Evolutionary conservation across 2,113 vertebrate genomes (phyloP), one percentile per base, ranked within the genome.

Genomic region (Gavia stellata): DNA sequence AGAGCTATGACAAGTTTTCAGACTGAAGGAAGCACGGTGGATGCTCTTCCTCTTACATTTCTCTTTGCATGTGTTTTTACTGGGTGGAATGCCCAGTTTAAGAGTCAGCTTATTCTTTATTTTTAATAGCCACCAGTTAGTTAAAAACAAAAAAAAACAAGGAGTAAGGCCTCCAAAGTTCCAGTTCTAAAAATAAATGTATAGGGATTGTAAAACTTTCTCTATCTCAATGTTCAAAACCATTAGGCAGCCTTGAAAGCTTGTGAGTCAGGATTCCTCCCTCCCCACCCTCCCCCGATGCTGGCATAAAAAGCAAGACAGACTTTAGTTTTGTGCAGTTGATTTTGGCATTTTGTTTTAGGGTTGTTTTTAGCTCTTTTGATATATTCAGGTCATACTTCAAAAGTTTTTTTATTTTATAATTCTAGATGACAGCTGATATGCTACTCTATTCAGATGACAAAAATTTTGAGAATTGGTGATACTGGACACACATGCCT

Each of bases 351-450:
- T 94, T 75, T 92, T 88, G 47, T 79, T 92, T 90, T 79, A 89
- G n/a, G 58, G 66, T 70, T 92, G 56, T 67, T 92, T 93, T 97
- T 88, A 96, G 90, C 49, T 90, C n/a, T 59, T 90, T 86, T 78
- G 50, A 61, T 94, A 23, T 80, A 85, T 74, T 81, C 40, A 65
- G 83, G 52, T 92, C 86, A 75, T 49, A 31, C 77, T 81, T 94
- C 53, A 73, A 84, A 74, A 74, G 42, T 67, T 67, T 58, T 55
- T 85, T 49, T 38, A 23, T 82, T 92, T 90, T 91, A 1, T 52
- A 63, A 38, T 75, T 85, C 52, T 84, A 86, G 91, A 61, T 92
- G 94, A 87, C 75, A 94, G 75, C 66, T 87, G 62, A 87, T 17
- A 53, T 25, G 34, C 49, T 85, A 55, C 74, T 88, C 42, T 83